Conservation (phyloP, 1,140 invertebrate genomes). For the Branchinecta lynchi region DNA sequence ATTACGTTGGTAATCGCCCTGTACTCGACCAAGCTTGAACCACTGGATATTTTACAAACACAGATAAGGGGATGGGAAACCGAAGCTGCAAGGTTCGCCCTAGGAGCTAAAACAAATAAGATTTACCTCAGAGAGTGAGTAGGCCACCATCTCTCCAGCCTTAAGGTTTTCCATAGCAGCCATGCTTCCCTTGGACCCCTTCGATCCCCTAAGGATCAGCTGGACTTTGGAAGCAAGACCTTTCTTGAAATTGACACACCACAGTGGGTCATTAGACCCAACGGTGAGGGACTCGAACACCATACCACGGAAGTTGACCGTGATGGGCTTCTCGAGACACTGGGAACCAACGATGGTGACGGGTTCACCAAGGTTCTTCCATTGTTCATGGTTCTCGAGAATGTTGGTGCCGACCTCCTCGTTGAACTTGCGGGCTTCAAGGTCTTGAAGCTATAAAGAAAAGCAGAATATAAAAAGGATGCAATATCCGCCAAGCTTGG, state of each 20-base stretch:
- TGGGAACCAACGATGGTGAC: constrained; percentile 15
- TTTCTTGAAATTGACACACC: constrained; percentile 20
- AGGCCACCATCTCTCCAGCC: not conserved
- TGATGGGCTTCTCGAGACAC: constrained; percentile 17
- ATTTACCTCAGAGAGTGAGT: not conserved
- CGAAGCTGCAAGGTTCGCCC: too few relatives aligned
- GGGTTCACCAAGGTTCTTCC: constrained; percentile 11
- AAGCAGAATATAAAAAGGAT: too few relatives aligned
- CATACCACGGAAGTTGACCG: constrained; percentile 11
- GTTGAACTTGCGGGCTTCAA: constrained; percentile 8
- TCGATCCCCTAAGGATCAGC: constrained; percentile 13
- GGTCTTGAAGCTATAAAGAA: not conserved
- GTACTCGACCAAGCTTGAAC: too few relatives aligned
- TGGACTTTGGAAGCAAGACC: constrained; percentile 18
- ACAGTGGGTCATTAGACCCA: constrained; percentile 19
- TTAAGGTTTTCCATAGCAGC: not conserved
- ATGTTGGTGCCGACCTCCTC: not conserved
- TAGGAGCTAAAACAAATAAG: not conserved
- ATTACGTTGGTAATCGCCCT: too few relatives aligned
- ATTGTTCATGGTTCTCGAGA: not conserved
- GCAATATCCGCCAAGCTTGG: too few relatives aligned
- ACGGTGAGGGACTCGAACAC: constrained; percentile 18
- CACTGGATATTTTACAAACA: too few relatives aligned
- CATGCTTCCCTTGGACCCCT: not conserved
- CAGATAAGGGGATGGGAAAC: too few relatives aligned